Percentiles rank a stretch among this genome's conserved stretches.
Conservation (phyloP, 2,113 vertebrate species). For the Hemiscyllium ocellatum region DNA sequence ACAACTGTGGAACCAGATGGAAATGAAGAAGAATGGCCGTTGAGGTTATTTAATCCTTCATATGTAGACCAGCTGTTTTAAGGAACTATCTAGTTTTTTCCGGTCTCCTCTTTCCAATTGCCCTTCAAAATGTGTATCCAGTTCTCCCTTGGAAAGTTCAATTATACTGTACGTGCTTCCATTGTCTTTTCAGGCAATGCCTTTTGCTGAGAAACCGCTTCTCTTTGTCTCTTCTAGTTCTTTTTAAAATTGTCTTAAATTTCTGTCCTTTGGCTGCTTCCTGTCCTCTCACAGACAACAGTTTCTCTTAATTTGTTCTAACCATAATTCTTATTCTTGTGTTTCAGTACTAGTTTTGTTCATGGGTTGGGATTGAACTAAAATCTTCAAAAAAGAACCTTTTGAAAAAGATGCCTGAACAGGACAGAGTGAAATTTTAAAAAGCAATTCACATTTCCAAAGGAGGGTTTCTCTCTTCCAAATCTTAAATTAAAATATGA, state of each 20-base stretch:
- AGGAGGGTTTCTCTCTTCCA: not conserved
- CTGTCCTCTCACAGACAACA: not conserved
- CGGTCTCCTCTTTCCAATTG: not conserved
- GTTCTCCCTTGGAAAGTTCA: not conserved
- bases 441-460: not conserved
- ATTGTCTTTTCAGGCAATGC: not conserved
- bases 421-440: not conserved
- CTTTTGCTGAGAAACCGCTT: not conserved
- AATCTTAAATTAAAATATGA: not conserved
- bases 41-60: not conserved
- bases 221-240: not conserved
- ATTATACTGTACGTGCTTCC: not conserved
- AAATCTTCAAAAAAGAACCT: not conserved
- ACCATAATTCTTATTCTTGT: not conserved
- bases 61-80: not conserved
- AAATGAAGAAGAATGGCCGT: not conserved
- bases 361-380: not conserved
- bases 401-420: not conserved
- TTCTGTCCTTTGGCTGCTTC: not conserved
- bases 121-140: not conserved
- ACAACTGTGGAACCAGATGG: not conserved
- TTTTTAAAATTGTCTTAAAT: not conserved
- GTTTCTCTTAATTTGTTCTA: not conserved
- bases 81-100: not conserved
- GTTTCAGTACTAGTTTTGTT: not conserved